Evolutionary conservation across 2,888 invertebrate genomes (phyloP), one percentile per base, ranked within the genome.

Genomic region (Drosophila prolongata): DNA sequence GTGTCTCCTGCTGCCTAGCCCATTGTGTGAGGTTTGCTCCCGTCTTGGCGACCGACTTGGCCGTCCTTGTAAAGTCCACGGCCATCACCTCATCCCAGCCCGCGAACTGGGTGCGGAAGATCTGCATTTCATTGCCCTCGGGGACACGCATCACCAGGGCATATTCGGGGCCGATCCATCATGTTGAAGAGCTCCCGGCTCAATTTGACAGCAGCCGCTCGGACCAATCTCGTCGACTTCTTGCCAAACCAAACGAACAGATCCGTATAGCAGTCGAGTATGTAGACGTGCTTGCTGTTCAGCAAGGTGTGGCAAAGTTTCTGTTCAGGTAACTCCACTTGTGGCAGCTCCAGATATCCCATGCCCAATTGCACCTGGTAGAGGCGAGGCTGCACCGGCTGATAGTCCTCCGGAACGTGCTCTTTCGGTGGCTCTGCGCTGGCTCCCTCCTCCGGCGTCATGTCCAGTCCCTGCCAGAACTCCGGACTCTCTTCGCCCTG

Each of bases 1-100:
- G 97, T 5, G 97, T 97, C 91, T 97, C 97, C 92, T 97, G 97
- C 78, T 96, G 95, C 75, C 95, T 95, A 0, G 97, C 97, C 98
- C 98, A 98, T 91, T 96, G 95, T 10, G 96, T 97, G 72, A 99
- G 94, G 93, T 99, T 98, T 0, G 98, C 98, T 13, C 99, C 99
- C 14, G 99, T 98, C 89, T 98, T 95, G 42, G 96, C 96, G 1
- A 99, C 99, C 0, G 99, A 99, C 91, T 98, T 98, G 0, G 99
- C 99, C 0, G 99, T 99, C 76, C 99, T 95, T 0, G 99, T 99
- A 92, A 98, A 99, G 93, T 99, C 99, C 8, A 99, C 99, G 0
- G 98, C 98, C 85, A 99, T 98, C 16, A 99, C 98, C 93, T 99
- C 99, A 91, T 99, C 99, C 99, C 99, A 99, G 9, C 98, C 98